Conservation (phyloP, 2,113 vertebrate genomes). For the pig (Sus scrofa) region T2T-Sscrofa CM000820.6:41058501-41059000, state of each 20-base stretch:
- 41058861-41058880: background rate
- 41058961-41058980: conserved; percentile 67
- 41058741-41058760: background rate
- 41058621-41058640: background rate
- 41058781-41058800: background rate
- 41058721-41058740: background rate
- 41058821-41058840: background rate
- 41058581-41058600: background rate
- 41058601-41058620: background rate
- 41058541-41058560: background rate
- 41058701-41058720: background rate
- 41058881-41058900: background rate
- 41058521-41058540: background rate
- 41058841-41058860: background rate
- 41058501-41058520: background rate
- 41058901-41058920: background rate
- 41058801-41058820: background rate
- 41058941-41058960: background rate
- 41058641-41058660: background rate
- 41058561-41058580: background rate
- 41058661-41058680: background rate
- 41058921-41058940: background rate
- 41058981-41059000: conserved; percentile 63
- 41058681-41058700: background rate
- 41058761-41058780: background rate